Evolutionary conservation across 2,888 invertebrate genomes (phyloP), one percentile per base, ranked within the genome.

Genomic region (Selenia dentaria): DNA sequence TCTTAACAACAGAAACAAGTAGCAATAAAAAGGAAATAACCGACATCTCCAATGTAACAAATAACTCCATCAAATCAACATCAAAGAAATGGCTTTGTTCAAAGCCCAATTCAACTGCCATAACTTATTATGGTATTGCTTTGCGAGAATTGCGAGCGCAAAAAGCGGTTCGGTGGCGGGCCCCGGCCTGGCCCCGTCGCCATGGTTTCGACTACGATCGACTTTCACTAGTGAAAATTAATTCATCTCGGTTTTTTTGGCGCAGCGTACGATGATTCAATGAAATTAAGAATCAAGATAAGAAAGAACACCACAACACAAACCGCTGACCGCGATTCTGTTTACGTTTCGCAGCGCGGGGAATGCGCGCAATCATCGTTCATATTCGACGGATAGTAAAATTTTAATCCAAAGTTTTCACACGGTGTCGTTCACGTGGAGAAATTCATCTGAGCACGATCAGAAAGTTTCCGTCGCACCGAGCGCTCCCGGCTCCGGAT

Each of bases 21-120:
- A 29, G 41, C 40, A 29, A 51, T 51, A 51, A 51, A 52, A 52
- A 47, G 45, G 22, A 26, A 34, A 45, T 40, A 40, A 47, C 47
- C 26, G 47, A 49, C 48, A 46, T 48, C 37, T 48, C 50, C 43
- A 42, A 47, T 32, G 49, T 51, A 53, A 54, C 50, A 42, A 47
- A 54, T 50, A 49, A 53, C 49, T 44, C 44, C 53, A 49, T 56
- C 56, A 50, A 59, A 50, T 56, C 51, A 54, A 54, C 58, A 55
- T 58, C 55, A 58, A 58, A 53, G 38, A 46, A 57, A 60, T 51
- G 59, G 49, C 55, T 56, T 51, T 62, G 56, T 60, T 54, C 53
- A 48, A 48, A 57, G 47, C 54, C 52, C 57, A 46, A 64, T 62
- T 51, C 55, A 48, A 57, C 56, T 50, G 54, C 51, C 48, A 53